A percentile compares a stretch with the other conserved stretches of the same genome.
Evolutionary conservation across 2,113 vertebrate species (phyloP).

Genomic region (Corythaixoides concolor): DNA sequence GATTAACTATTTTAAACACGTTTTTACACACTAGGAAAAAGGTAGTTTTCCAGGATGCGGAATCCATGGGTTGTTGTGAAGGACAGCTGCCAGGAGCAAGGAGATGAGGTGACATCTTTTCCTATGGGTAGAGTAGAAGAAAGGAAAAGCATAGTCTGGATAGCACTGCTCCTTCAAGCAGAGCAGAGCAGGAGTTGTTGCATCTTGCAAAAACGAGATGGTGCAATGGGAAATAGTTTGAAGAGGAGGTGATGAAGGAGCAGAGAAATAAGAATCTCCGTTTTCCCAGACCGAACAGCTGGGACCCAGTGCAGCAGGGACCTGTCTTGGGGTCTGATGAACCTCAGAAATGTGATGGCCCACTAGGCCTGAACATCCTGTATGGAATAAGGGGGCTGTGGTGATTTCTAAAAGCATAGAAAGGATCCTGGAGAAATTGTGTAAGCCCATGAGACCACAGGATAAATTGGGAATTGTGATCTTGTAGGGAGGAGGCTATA

Average conservation of each 20-base stretch:
- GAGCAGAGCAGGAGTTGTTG: background rate
- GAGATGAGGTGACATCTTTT: background rate
- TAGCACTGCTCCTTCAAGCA: background rate
- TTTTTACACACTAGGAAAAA: background rate
- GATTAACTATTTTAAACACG: no score
- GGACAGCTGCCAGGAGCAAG: background rate
- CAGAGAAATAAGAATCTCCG: background rate
- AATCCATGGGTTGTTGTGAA: background rate
- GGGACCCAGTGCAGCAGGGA: background rate
- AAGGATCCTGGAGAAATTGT: background rate
- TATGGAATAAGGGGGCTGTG: background rate
- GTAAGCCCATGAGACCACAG: background rate
- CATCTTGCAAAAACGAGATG: fast-evolving
- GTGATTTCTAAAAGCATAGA: background rate
- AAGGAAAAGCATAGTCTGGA: background rate
- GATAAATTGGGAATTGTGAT: background rate
- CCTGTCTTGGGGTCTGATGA: background rate
- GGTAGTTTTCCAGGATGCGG: background rate
- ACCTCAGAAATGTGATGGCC: background rate
- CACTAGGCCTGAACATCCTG: background rate
- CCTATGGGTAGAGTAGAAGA: background rate
- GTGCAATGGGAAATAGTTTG: background rate
- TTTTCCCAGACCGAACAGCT: background rate
- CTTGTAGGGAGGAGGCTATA: background rate
- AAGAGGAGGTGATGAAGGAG: background rate